Conservation (phyloP, 2,113 vertebrate species). For the Micronycteris hirsuta region DNA sequence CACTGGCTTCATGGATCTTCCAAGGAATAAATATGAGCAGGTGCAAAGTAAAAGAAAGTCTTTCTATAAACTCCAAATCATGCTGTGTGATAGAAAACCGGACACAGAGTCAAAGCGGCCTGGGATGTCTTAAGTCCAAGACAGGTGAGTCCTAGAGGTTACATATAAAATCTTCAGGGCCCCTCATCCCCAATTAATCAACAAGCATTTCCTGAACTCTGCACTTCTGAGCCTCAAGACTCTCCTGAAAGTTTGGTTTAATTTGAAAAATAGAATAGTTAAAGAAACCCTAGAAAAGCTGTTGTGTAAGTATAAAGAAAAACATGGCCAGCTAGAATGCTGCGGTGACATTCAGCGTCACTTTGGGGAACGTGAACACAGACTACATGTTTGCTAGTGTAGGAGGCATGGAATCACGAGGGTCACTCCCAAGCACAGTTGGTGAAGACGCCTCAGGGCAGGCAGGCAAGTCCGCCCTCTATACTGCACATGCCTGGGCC, state of each 20-base stretch:
- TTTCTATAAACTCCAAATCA: neutral
- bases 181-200: neutral
- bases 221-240: neutral
- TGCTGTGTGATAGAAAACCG: neutral
- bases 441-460: neutral
- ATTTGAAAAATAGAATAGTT: constrained; percentile 10
- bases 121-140: neutral
- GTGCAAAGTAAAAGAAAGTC: neutral
- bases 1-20: neutral
- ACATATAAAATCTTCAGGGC: neutral
- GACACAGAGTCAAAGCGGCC: neutral
- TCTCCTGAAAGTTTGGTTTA: neutral
- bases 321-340: neutral
- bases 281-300: neutral
- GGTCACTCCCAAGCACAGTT: neutral
- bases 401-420: neutral
- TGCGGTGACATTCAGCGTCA: neutral
- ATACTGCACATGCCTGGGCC: neutral
- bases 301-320: neutral
- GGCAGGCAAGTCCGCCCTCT: neutral
- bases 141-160: neutral
- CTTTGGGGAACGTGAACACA: neutral
- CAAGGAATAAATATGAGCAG: neutral
- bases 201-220: neutral
- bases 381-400: neutral